A percentile compares a stretch with the other conserved stretches of the same genome.
Conservation (phyloP, 2,797 vertebrate genomes). For the Lacerta agilis region DNA sequence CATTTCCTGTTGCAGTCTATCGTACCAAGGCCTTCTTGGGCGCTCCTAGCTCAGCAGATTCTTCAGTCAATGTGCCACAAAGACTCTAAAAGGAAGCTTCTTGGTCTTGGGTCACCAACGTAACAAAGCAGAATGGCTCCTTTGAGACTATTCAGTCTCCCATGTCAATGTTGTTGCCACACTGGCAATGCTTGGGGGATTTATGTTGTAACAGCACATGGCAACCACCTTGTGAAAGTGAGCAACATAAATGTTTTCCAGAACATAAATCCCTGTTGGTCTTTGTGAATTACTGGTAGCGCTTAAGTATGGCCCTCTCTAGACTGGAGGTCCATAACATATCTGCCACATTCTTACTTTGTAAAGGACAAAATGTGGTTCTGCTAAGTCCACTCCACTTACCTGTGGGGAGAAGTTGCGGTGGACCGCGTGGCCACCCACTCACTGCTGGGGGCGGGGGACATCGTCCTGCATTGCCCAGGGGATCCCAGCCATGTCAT, state of each 20-base stretch:
- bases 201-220: conserved; percentile 10
- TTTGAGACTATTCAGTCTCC: background rate
- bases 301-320: conserved; percentile 2
- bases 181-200: background rate
- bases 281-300: background rate
- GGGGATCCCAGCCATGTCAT: too few species aligned
- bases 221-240: background rate
- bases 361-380: conserved; percentile 25
- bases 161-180: background rate
- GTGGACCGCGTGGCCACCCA: too few species aligned
- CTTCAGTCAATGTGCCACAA: conserved; percentile 14
- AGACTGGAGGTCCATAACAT: conserved; percentile 18
- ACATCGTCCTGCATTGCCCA: too few species aligned
- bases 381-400: background rate
- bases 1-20: background rate
- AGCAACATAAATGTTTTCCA: conserved; percentile 27
- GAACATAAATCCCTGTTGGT: conserved; percentile 25
- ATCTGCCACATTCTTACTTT: background rate
- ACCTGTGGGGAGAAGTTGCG: too few species aligned
- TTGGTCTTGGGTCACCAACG: background rate
- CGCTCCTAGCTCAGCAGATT: background rate
- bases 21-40: conserved; percentile 4
- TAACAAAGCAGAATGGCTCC: background rate
- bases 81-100: conserved; percentile 10
- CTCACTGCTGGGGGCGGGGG: too few species aligned